Conservation (phyloP, 1,140 invertebrate genomes). For the Brachionus rotundiformis region DNA sequence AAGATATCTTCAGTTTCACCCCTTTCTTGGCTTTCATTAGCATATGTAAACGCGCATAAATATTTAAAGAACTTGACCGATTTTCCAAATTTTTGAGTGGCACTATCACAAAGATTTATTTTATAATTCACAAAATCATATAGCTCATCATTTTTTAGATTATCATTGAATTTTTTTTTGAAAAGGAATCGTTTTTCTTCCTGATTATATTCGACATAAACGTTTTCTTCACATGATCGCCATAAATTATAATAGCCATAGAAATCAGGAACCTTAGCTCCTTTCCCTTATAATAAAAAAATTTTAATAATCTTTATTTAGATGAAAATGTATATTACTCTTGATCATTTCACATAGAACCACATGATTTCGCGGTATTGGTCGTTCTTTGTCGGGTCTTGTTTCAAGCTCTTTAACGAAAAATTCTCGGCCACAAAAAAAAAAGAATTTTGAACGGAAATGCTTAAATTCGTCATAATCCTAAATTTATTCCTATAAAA, state of each 20-base stretch:
- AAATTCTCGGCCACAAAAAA: neutral
- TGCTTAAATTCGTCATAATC: neutral
- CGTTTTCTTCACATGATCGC: constrained; percentile 10
- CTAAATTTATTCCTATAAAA: neutral
- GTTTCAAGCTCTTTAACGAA: neutral
- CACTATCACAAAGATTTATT: neutral
- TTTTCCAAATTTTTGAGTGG: neutral
- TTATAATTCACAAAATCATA: neutral
- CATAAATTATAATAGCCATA: constrained; percentile 21
- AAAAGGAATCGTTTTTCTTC: neutral
- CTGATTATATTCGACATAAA: neutral
- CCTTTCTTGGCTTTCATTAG: neutral
- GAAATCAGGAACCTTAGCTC: neutral
- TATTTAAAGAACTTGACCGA: constrained; percentile 7
- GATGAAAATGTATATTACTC: no score
- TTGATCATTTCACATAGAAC: neutral
- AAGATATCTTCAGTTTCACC: neutral
- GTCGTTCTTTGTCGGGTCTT: neutral
- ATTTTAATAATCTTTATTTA: neutral
- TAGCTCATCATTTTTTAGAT: neutral
- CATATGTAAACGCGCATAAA: neutral
- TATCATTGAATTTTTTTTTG: neutral
- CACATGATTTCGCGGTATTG: neutral
- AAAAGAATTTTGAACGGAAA: constrained; percentile 10
- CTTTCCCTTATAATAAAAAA: neutral